Evolutionary conservation across 2,888 invertebrate genomes (phyloP).

Genomic region (Trachelus iudaicus): DNA sequence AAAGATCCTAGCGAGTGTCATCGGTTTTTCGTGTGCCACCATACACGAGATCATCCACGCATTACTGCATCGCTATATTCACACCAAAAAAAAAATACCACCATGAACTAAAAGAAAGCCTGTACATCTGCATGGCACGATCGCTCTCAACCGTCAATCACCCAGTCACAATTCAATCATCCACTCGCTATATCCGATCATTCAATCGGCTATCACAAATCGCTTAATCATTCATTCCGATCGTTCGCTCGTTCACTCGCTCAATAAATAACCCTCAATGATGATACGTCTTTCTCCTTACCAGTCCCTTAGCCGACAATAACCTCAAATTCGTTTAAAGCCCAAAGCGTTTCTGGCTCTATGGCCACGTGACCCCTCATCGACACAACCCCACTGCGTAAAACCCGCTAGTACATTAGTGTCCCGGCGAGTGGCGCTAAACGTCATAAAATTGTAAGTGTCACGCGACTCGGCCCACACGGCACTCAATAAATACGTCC

Average conservation of each 20-base stretch:
- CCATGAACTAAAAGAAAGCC: neutral
- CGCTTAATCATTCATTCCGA: constrained; percentile 10
- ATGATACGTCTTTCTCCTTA: neutral
- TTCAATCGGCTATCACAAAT: neutral
- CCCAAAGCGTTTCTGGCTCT: neutral
- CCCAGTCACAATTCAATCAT: neutral
- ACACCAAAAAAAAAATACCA: neutral
- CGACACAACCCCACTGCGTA: neutral
- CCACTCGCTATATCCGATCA: constrained; percentile 3
- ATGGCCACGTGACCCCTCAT: neutral
- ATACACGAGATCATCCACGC: constrained; percentile 12
- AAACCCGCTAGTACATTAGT: neutral
- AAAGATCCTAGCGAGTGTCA: neutral
- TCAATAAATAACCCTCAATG: neutral
- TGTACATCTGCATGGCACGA: neutral
- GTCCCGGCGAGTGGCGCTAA: neutral
- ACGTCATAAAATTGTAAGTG: neutral
- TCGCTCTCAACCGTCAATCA: neutral
- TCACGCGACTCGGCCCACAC: neutral
- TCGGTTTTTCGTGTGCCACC: neutral
- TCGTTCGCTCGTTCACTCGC: constrained; percentile 8
- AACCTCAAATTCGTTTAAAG: neutral
- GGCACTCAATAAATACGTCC: neutral
- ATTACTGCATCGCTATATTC: constrained; percentile 5
- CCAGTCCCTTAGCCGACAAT: neutral